These are phyloP conservation scores for Prinia subflava DNA, from an alignment of 2,113 vertebrate species.

Conservation along the genomic window DNA sequence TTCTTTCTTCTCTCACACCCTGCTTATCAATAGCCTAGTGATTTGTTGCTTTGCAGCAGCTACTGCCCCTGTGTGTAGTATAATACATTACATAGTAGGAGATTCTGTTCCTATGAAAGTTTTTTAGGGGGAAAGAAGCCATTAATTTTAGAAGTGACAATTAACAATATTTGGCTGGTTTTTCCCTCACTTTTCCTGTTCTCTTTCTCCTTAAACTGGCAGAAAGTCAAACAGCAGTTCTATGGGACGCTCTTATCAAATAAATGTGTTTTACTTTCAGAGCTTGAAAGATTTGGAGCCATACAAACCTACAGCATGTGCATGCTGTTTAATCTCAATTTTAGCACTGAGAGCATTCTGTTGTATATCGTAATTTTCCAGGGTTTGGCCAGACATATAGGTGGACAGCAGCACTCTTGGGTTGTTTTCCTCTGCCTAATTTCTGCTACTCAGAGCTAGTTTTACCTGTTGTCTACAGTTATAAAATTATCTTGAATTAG, in stretches of 20 bases:
- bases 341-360: neutral
- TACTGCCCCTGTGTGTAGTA: neutral
- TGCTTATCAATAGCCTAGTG: neutral
- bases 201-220: neutral
- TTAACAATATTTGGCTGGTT: neutral
- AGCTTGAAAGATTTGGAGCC: neutral
- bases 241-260: neutral
- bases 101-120: neutral
- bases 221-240: neutral
- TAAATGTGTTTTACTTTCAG: neutral
- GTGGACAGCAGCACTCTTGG: neutral
- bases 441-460: neutral
- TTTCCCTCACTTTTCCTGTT: neutral
- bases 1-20: neutral
- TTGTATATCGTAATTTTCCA: neutral
- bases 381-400: neutral
- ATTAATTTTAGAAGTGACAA: neutral
- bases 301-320: neutral
- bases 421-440: neutral
- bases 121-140: rapidly evolving
- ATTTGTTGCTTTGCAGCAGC: neutral
- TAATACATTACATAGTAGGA: rapidly evolving
- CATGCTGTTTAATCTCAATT: neutral
- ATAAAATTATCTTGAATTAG: neutral
- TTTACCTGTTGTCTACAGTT: neutral